These are phyloP conservation scores for Dendroctonus valens DNA, from an alignment of 1,140 invertebrate genomes.

Conservation along the genomic window DNA sequence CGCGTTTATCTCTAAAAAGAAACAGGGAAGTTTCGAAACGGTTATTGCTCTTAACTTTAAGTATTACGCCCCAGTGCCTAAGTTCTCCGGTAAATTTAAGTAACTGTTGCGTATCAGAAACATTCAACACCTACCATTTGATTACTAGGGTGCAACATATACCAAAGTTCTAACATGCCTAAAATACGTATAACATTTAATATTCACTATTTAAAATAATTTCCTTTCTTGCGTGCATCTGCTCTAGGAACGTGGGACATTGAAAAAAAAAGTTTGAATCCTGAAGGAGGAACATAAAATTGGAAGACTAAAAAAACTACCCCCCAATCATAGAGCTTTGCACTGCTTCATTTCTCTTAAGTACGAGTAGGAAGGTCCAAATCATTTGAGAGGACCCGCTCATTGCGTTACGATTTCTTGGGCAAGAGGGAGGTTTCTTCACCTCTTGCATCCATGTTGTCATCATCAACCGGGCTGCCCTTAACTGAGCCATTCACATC, in stretches of 20 bases:
- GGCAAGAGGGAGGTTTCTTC: constrained; percentile 44
- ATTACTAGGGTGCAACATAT: too few relatives aligned
- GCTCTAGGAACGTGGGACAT: not conserved
- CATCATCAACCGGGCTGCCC: constrained; percentile 39
- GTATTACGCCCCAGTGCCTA: too few relatives aligned
- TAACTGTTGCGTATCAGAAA: too few relatives aligned
- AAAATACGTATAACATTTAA: too few relatives aligned
- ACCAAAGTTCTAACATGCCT: too few relatives aligned
- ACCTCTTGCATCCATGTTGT: constrained; percentile 36
- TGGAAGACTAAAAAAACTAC: not conserved
- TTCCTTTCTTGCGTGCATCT: not conserved
- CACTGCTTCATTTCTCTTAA: constrained; percentile 13
- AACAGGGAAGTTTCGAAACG: too few relatives aligned
- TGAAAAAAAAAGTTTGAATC: not conserved
- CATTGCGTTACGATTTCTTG: constrained; percentile 47
- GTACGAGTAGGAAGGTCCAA: constrained; percentile 23
- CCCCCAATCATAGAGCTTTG: not conserved
- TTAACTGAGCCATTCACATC: constrained; percentile 44
- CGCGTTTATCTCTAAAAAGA: too few relatives aligned
- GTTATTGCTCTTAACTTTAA: too few relatives aligned
- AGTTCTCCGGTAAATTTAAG: too few relatives aligned
- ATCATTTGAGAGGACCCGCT: constrained; percentile 22
- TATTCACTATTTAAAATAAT: too few relatives aligned
- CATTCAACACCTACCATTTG: too few relatives aligned
- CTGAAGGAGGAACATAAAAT: not conserved